Evolutionary conservation across 2,888 invertebrate genomes (phyloP).

Genomic region (Epirrita christyi): DNA sequence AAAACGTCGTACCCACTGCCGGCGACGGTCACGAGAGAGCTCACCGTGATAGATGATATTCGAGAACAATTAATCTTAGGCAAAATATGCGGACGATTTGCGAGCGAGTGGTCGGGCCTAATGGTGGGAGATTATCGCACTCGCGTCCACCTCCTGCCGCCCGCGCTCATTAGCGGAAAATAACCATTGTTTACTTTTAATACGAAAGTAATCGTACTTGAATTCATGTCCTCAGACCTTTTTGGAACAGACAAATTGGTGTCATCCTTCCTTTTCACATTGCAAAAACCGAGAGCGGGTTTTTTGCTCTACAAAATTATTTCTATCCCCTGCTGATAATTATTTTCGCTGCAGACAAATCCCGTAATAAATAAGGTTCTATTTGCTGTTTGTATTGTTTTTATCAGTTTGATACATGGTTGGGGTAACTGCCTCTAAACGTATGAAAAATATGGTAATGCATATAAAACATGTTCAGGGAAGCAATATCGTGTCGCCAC

Average conservation of each 20-base stretch:
- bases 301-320: background rate
- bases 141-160: conserved; percentile 64
- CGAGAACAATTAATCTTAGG: conserved; percentile 84
- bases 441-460: conserved; percentile 58
- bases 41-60: conserved; percentile 84
- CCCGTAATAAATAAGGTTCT: no score
- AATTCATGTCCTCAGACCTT: conserved; percentile 19
- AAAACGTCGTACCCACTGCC: conserved; percentile 82
- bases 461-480: conserved; percentile 63
- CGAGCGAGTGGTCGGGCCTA: conserved; percentile 83
- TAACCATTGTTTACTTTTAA: conserved; percentile 55
- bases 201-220: conserved; percentile 33
- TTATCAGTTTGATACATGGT: conserved; percentile 17
- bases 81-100: conserved; percentile 85
- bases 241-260: conserved; percentile 30
- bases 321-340: no score
- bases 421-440: conserved; percentile 26
- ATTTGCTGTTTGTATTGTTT: conserved; percentile 12
- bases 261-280: conserved; percentile 4
- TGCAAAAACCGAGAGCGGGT: background rate
- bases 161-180: conserved; percentile 74
- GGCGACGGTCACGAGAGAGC: conserved; percentile 79
- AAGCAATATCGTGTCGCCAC: conserved; percentile 76
- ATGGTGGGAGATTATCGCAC: conserved; percentile 80
- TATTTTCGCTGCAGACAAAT: no score